Conservation (phyloP, 2,113 vertebrate species). For the Acrocephalus arundinaceus region DNA sequence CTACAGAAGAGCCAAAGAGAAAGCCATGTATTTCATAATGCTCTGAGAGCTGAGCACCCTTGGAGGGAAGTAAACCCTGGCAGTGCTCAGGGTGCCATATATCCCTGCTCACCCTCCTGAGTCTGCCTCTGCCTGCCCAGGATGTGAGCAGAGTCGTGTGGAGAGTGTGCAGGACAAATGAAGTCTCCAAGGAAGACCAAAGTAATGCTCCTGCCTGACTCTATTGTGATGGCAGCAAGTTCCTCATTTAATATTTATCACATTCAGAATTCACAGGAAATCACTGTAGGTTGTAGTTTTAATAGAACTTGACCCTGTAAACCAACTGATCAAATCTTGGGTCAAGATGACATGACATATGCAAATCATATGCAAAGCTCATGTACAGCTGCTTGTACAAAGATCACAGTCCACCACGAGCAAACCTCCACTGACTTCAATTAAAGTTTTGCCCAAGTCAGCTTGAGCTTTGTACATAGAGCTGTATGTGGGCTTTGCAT, state of each 20-base stretch:
- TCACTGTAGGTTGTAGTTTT: not conserved
- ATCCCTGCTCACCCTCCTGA: not conserved
- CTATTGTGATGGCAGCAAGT: not conserved
- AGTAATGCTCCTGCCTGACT: not conserved
- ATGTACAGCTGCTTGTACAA: not conserved
- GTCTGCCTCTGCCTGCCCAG: not conserved
- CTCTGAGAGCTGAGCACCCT: not conserved
- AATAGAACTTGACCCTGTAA: constrained; percentile 26
- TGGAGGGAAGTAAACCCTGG: not conserved
- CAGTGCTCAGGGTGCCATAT: not conserved
- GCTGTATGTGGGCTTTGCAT: not conserved
- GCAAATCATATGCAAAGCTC: constrained; percentile 13
- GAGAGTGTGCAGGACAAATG: rapidly evolving
- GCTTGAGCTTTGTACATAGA: not conserved
- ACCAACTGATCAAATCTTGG: constrained; percentile 24
- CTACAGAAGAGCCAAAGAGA: not conserved
- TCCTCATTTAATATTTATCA: constrained; percentile 13
- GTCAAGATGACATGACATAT: constrained; percentile 11
- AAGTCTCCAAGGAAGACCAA: not conserved
- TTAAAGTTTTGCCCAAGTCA: constrained; percentile 44
- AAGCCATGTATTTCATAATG: not conserved
- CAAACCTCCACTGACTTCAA: constrained; percentile 25
- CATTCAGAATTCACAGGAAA: not conserved
- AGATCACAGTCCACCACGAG: not conserved
- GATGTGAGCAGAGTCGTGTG: not conserved